Percentiles rank a stretch among this genome's conserved stretches.
phyloP scores from a whole-genome alignment of 2,888 invertebrate species.

The Sialis fuliginosa region DNA sequence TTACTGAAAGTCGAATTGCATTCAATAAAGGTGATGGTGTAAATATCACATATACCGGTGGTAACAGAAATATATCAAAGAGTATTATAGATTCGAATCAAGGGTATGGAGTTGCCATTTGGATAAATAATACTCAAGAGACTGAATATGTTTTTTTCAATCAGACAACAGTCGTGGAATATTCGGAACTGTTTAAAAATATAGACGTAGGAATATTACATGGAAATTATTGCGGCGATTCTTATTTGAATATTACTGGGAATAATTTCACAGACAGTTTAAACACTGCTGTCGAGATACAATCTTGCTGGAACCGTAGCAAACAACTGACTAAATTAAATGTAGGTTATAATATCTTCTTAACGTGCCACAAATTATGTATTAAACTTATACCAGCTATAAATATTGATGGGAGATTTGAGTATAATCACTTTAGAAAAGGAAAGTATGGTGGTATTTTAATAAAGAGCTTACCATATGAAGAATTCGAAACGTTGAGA shows the following conservation, averaged over 20 bases:
- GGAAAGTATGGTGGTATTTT: slow-evolving; percentile 70
- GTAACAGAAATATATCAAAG: slow-evolving; percentile 78
- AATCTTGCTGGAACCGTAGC: slow-evolving; percentile 60
- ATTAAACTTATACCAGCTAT: slow-evolving; percentile 67
- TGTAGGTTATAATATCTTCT: slow-evolving; percentile 74
- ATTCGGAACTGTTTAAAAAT: slow-evolving; percentile 75
- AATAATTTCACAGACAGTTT: slow-evolving; percentile 69
- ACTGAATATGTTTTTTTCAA: slow-evolving; percentile 64
- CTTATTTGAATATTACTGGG: slow-evolving; percentile 82
- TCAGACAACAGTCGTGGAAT: slow-evolving; percentile 74
- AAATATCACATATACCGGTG: slow-evolving; percentile 90
- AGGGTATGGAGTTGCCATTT: slow-evolving; percentile 76
- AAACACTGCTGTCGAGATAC: slow-evolving; percentile 62
- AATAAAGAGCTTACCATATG: slow-evolving; percentile 59
- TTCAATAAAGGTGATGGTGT: slow-evolving; percentile 89
- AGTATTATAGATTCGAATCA: slow-evolving; percentile 73
- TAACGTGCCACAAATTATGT: slow-evolving; percentile 54
- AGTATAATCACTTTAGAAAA: slow-evolving; percentile 75
- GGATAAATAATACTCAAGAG: slow-evolving; percentile 70
- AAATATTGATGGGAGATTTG: slow-evolving; percentile 59
- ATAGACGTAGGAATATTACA: slow-evolving; percentile 75
- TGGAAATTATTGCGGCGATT: slow-evolving; percentile 80
- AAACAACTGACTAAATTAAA: slow-evolving; percentile 41
- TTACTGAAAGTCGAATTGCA: slow-evolving; percentile 77
- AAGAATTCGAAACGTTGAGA: slow-evolving; percentile 63